phyloP scores from a whole-genome alignment of 2,113 vertebrate species.

The Empidonax alnorum region DNA sequence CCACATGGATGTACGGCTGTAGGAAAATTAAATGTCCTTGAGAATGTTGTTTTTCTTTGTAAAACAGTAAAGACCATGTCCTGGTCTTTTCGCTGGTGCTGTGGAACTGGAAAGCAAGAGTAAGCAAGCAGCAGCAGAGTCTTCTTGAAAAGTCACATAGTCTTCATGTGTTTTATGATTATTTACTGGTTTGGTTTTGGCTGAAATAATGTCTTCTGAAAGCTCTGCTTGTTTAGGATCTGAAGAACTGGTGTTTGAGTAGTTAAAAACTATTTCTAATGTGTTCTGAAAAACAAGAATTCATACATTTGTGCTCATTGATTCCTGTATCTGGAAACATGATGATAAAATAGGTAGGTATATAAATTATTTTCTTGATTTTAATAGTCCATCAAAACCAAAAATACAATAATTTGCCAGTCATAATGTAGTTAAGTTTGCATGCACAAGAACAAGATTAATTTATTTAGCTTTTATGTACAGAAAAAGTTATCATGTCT shows the following conservation, averaged over 20 bases:
- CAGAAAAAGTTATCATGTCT: background rate
- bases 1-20: background rate
- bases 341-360: background rate
- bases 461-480: background rate
- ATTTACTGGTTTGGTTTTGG: background rate
- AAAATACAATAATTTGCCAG: background rate
- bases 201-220: background rate
- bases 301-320: background rate
- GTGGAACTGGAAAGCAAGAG: background rate
- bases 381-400: background rate
- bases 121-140: background rate
- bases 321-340: background rate
- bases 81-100: background rate
- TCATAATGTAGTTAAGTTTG: background rate
- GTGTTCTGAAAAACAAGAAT: background rate
- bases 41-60: background rate
- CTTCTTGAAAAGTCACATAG: background rate
- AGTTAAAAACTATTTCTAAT: background rate
- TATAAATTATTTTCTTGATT: background rate
- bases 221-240: background rate
- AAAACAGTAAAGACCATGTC: background rate
- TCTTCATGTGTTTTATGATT: background rate
- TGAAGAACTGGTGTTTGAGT: background rate
- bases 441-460: background rate
- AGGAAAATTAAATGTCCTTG: background rate